Evolutionary conservation across 2,888 invertebrate genomes (phyloP).

Genomic region (Malacosoma neustria): DNA sequence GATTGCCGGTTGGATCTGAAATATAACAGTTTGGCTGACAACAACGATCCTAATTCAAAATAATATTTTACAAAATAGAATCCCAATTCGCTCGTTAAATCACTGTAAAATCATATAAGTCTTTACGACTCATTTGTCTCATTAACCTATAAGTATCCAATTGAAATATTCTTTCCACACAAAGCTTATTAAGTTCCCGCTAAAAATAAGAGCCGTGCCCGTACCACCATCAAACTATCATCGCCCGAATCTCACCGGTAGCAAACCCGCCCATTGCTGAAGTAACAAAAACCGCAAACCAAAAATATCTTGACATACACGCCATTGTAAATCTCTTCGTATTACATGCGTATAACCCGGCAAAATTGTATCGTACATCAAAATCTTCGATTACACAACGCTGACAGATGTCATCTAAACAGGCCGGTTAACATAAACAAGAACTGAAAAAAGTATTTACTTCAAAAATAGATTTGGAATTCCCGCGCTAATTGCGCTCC

Average conservation of each 20-base stretch:
- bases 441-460: constrained; percentile 68
- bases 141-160: not conserved
- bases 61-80: no score
- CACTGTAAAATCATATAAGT: not conserved
- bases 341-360: constrained; percentile 32
- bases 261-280: not conserved
- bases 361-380: not conserved
- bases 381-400: constrained; percentile 7
- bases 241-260: not conserved
- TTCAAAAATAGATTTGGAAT: constrained; percentile 72
- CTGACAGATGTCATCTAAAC: constrained; percentile 46
- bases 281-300: constrained; percentile 32
- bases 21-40: no score
- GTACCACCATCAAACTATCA: not conserved
- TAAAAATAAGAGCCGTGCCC: not conserved
- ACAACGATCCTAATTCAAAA: no score
- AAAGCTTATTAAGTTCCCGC: not conserved
- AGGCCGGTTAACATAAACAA: constrained; percentile 44
- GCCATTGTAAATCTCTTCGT: constrained; percentile 59
- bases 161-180: not conserved
- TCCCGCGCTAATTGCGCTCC: constrained; percentile 69
- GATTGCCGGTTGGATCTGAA: no score
- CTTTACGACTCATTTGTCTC: not conserved
- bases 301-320: constrained; percentile 53
- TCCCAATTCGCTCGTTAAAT: not conserved